Base-by-base conservation (phyloP, 2,888 invertebrate genomes). In the Mesorhabditis belari region DNA sequence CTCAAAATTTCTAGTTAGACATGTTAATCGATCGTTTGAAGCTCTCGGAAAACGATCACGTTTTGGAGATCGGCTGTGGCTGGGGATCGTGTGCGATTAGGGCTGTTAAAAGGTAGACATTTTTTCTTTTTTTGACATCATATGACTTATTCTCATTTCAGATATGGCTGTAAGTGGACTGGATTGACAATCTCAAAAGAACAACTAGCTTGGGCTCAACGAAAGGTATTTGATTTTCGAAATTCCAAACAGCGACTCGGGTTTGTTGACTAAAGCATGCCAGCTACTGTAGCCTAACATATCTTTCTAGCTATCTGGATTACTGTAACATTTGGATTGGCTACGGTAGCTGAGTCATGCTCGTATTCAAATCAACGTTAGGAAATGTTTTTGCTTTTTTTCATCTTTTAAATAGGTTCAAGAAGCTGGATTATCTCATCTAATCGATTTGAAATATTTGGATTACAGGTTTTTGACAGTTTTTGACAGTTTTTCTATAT, bases 11-110 rank as follows among this genome's bases (percentile, higher is more conserved):
- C n/a, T n/a, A 35, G 44, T 73, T 71, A 44, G 71, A 68, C 57
- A 58, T 58, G 29, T 60, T 73, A n/a, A 62, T 71, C 25, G 69
- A 71, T n/a, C 58, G 60, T 52, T 56, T 73, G 9, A 62, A 74
- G 24, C 54, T 74, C 53, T 62, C 54, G 6, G 59, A 62, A 2
- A 49, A 58, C 5, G 76, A 75, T 60, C 67, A 74, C 52, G 74
- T 76, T 6, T 71, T 77, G 3, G 77, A 77, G 60, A 77, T 77
- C 49, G 77, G 77, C 17, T 76, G 76, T 60, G 77, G 77, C 24
- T 76, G 77, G 76, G 76, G 75, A 52, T 66, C 71, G 2, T 63
- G 66, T 19, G 75, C 74, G 4, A 71, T 76, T 19, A 65, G 70
- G 6, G 77, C 71, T 5, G 77, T 73, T 17, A 63, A 65, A 49